Percentiles rank a stretch among this genome's conserved stretches.
Evolutionary conservation across 2,113 vertebrate genomes (phyloP).

Genomic region (Takifugu bimaculatus): DNA sequence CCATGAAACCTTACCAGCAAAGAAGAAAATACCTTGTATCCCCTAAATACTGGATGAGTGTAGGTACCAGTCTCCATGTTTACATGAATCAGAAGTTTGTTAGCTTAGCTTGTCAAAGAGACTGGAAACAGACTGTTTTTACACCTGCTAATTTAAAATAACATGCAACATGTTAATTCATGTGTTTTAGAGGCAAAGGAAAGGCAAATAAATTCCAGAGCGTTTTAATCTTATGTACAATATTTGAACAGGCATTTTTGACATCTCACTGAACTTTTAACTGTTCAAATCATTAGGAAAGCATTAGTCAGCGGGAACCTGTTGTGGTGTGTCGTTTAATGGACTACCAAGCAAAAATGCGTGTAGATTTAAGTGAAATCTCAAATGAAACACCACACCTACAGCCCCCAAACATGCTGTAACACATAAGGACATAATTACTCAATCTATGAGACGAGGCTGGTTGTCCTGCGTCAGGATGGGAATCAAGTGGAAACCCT

Average conservation of each 20-base stretch:
- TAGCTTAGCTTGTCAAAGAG: neutral
- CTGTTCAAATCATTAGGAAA: too few species aligned
- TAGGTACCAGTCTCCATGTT: too few species aligned
- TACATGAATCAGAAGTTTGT: neutral
- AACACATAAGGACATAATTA: constrained; percentile 26
- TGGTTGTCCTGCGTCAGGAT: too few species aligned
- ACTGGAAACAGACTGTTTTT: neutral
- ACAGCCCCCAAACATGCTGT: constrained; percentile 12
- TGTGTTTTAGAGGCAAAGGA: too few species aligned
- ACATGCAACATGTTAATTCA: too few species aligned
- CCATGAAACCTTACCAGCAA: neutral
- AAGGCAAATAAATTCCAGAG: too few species aligned
- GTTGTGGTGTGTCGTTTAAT: neutral
- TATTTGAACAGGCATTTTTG: too few species aligned
- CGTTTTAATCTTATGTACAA: too few species aligned
- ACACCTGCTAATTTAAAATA: too few species aligned
- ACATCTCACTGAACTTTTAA: too few species aligned
- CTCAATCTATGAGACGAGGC: too few species aligned
- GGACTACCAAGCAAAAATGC: constrained; percentile 12
- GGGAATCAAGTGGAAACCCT: neutral
- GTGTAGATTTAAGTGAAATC: neutral
- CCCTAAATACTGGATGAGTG: too few species aligned
- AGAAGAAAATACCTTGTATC: neutral
- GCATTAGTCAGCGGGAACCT: constrained; percentile 7
- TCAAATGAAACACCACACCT: constrained; percentile 31